phyloP scores from a whole-genome alignment of 2,797 vertebrate genomes.

The Catharus ustulatus region DNA sequence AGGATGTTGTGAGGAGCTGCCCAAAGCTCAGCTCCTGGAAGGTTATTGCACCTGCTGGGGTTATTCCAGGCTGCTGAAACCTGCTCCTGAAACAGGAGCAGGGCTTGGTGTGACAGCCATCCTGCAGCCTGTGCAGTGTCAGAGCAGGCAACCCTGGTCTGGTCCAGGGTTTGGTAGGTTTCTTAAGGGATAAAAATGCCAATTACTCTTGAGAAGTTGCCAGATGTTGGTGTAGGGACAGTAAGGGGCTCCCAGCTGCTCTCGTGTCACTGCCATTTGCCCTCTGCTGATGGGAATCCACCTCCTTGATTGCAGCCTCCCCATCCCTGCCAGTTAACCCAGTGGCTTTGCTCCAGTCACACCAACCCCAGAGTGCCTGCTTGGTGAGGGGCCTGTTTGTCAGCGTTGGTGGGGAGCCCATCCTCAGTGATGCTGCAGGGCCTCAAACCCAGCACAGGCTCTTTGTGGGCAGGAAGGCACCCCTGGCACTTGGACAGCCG shows the following conservation, averaged over 20 bases:
- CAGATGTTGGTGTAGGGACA: background rate
- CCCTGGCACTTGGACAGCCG: rapidly evolving
- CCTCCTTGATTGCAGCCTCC: background rate
- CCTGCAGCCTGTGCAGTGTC: background rate
- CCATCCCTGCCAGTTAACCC: background rate
- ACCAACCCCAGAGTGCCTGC: background rate
- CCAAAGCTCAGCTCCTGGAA: background rate
- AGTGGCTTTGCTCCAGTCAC: background rate
- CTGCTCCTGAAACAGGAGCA: background rate
- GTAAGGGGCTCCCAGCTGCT: background rate
- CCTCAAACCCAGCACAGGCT: rapidly evolving
- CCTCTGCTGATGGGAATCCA: background rate
- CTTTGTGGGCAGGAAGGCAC: background rate
- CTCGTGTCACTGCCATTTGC: background rate
- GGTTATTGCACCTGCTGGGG: background rate
- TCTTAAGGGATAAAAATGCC: background rate
- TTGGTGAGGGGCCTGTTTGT: background rate
- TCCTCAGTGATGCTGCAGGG: background rate
- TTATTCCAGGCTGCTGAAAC: background rate
- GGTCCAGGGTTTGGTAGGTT: background rate
- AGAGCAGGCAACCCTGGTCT: background rate
- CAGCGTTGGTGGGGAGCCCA: background rate
- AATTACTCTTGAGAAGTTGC: background rate
- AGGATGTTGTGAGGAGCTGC: background rate
- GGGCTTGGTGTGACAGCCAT: background rate